Conservation (phyloP, 2,113 vertebrate species). For the Corythaixoides concolor region DNA sequence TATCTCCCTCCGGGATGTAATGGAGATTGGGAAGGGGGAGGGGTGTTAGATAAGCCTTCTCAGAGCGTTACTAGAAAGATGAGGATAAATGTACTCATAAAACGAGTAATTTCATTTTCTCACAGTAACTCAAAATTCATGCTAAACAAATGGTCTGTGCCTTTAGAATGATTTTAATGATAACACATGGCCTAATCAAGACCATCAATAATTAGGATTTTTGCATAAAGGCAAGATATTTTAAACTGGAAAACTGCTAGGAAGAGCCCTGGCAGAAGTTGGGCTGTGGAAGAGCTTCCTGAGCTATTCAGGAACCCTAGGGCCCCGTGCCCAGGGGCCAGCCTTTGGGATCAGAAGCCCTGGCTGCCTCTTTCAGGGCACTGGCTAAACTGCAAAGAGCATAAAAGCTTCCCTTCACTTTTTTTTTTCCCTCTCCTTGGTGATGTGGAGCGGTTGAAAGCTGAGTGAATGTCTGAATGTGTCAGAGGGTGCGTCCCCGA, state of each 20-base stretch:
- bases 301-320: not conserved
- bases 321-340: not conserved
- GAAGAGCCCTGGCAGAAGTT: not conserved
- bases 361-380: not conserved
- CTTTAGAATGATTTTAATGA: not conserved
- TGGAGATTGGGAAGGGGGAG: not conserved
- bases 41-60: not conserved
- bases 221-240: not conserved
- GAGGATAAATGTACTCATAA: not conserved
- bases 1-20: not conserved
- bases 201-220: not conserved
- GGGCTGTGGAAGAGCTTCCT: not conserved
- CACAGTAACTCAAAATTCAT: not conserved
- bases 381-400: not conserved
- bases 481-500: not conserved
- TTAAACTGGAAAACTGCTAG: not conserved
- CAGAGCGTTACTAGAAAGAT: not conserved
- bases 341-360: not conserved
- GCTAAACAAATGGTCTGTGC: not conserved
- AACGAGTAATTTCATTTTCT: not conserved
- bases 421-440: not conserved
- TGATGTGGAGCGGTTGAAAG: not conserved
- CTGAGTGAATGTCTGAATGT: not conserved
- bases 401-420: not conserved
- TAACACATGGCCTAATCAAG: not conserved